Percentiles rank a stretch among this genome's conserved stretches.
phyloP scores from a whole-genome alignment of 2,797 vertebrate genomes.

The Sebastes flavidus region DNA sequence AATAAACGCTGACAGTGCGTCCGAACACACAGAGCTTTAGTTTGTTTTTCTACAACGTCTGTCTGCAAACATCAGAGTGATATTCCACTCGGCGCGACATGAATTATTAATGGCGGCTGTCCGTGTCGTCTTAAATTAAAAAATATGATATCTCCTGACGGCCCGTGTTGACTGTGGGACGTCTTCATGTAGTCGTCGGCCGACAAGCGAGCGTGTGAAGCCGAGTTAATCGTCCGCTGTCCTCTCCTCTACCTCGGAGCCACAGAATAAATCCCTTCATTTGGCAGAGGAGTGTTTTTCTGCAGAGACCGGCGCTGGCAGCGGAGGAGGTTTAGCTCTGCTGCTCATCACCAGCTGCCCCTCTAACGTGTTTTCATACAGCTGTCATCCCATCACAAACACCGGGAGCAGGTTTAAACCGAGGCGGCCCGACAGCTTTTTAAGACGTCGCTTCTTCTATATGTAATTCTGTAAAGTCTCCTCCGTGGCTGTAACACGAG shows the following conservation, averaged over 20 bases:
- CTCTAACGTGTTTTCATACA: constrained; percentile 24
- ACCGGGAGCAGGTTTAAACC: constrained; percentile 27
- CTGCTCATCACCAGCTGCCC: constrained; percentile 24
- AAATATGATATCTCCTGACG: not conserved
- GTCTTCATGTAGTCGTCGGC: not conserved
- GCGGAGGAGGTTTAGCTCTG: constrained; percentile 2
- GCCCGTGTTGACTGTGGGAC: not conserved
- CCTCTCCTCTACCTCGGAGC: constrained; percentile 28
- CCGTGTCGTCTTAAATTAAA: not conserved
- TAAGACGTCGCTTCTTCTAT: not conserved
- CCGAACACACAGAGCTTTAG: not conserved
- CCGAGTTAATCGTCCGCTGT: constrained; percentile 32
- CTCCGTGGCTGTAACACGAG: not conserved
- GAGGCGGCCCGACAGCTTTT: not conserved
- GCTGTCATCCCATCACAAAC: constrained; percentile 22
- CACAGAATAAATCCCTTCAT: constrained; percentile 30
- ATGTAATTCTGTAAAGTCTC: not conserved
- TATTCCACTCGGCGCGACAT: not conserved
- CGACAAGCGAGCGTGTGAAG: constrained; percentile 5
- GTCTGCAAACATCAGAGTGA: constrained; percentile 6
- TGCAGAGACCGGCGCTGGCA: constrained; percentile 10
- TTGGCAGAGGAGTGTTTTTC: constrained; percentile 25
- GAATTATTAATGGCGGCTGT: constrained; percentile 23
- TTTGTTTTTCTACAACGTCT: not conserved
- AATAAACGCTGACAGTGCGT: not conserved